Conservation (phyloP, 1,140 invertebrate species). For the Medauroidea extradentata region DNA sequence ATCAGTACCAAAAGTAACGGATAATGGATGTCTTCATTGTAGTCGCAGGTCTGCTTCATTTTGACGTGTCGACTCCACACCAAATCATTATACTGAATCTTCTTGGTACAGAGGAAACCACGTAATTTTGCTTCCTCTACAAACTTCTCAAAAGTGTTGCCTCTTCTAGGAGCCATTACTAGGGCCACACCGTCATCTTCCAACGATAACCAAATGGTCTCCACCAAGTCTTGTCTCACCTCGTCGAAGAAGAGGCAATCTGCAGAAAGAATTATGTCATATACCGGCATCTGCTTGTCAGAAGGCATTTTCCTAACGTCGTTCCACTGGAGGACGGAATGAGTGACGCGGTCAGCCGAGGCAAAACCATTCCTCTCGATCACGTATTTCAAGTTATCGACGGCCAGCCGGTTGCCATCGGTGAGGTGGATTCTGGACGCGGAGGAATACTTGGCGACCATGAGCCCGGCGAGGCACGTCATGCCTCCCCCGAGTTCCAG, state of each 20-base stretch:
- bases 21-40: conserved; percentile 64
- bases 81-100: conserved; percentile 54
- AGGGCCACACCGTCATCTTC: conserved; percentile 60
- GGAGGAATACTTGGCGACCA: conserved; percentile 62
- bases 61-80: conserved; percentile 64
- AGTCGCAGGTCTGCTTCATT: conserved; percentile 53
- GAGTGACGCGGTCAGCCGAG: conserved; percentile 28
- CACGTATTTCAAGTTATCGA: conserved; percentile 67
- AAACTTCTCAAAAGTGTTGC: conserved; percentile 66
- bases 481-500: conserved; percentile 82
- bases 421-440: conserved; percentile 60
- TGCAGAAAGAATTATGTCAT: conserved; percentile 69
- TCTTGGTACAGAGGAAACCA: conserved; percentile 54
- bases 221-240: conserved; percentile 62
- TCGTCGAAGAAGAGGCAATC: conserved; percentile 85
- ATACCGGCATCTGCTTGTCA: conserved; percentile 32
- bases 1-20: conserved; percentile 56
- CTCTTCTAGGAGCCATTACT: conserved; percentile 72
- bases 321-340: conserved; percentile 49
- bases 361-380: conserved; percentile 57
- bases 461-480: conserved; percentile 75
- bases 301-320: not conserved
- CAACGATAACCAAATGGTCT: conserved; percentile 62
- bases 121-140: conserved; percentile 51
- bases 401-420: conserved; percentile 72